Base-by-base conservation (phyloP, 1,140 invertebrate species). In the Drosophila serrata region DNA sequence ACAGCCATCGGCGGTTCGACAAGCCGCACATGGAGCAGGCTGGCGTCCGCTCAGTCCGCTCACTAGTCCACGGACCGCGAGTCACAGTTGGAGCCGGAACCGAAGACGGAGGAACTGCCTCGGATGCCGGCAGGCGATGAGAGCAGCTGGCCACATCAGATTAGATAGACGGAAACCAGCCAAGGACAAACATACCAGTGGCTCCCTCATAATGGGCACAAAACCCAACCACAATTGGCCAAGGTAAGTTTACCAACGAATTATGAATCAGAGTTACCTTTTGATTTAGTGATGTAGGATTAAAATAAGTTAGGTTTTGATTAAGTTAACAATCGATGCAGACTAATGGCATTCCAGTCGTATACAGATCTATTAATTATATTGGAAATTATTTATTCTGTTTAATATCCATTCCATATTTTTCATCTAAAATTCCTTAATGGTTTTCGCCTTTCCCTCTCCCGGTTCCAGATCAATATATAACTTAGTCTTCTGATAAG, bases 1-100 rank as follows among this genome's bases (percentile, higher is more conserved):
- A 39, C 67, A 87, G 82, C 80, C 81, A 65, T 79, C 84, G 65
- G 79, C 70, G 65, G 75, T 61, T 53, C 58, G 59, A 58, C 79
- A 82, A 88, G 82, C 82, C 59, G 86, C 79, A 87, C 84, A 87
- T 87, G 82, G 82, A 75, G 82, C 84, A 60, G 79, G 78, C 74
- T 65, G 78, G 67, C 76, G 58, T 63, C 70, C 57, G 56, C 53
- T 58, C 57, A 81, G 56, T 33, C 55, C 75, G 74, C 48, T 63
- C 80, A 78, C 43, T 53, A 53, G 19, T 53, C 45, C 39, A 64
- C 60, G 67, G 67, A 19, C 57, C 51, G n/a, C n/a, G n/a, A 69
- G 49, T 72, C 57, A 29, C 46, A 62, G 40, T 60, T 49, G 33
- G 49, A 81, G 51, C 63, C 63, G 55, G 64, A 73, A 46, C 56